Percentiles rank a stretch among this genome's conserved stretches.
Conservation (phyloP, 2,888 invertebrate genomes). For the Eupsilia transversa region DNA sequence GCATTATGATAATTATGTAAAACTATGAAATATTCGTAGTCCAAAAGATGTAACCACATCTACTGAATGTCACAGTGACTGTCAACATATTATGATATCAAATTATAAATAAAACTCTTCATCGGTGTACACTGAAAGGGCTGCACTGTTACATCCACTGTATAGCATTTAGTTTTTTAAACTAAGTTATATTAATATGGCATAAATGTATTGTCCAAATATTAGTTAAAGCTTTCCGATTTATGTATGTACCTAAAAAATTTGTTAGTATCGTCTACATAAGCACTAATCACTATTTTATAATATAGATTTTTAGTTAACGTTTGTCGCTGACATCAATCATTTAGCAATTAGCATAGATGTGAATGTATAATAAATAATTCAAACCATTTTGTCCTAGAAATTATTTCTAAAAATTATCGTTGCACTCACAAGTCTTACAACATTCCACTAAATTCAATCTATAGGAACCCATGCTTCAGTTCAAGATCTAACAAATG, state of each 20-base stretch:
- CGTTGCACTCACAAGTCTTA: conserved; percentile 72
- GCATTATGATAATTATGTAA: conserved; percentile 4
- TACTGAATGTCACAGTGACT: conserved; percentile 59
- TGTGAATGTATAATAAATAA: conserved; percentile 68
- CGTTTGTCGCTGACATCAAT: conserved; percentile 62
- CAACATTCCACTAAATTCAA: conserved; percentile 81
- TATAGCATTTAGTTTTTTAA: conserved; percentile 68
- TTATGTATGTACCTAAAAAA: conserved; percentile 72
- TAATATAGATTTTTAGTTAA: conserved; percentile 57
- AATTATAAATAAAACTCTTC: conserved; percentile 67
- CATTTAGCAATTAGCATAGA: conserved; percentile 55
- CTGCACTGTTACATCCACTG: conserved; percentile 55
- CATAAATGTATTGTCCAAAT: conserved; percentile 80
- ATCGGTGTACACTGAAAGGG: conserved; percentile 61
- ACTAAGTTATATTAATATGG: conserved; percentile 79
- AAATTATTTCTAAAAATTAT: conserved; percentile 71
- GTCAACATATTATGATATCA: conserved; percentile 71
- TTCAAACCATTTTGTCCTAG: conserved; percentile 67
- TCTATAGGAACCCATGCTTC: conserved; percentile 88
- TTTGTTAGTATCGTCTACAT: conserved; percentile 73
- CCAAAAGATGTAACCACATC: conserved; percentile 41
- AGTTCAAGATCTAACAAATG: conserved; percentile 84
- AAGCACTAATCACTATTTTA: conserved; percentile 68
- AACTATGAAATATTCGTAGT: conserved; percentile 35
- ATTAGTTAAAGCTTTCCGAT: conserved; percentile 85